Percentiles rank a stretch among this genome's conserved stretches.
These are phyloP conservation scores for Platycheirus albimanus DNA, from an alignment of 2,888 invertebrate species.

Conservation along the genomic window DNA sequence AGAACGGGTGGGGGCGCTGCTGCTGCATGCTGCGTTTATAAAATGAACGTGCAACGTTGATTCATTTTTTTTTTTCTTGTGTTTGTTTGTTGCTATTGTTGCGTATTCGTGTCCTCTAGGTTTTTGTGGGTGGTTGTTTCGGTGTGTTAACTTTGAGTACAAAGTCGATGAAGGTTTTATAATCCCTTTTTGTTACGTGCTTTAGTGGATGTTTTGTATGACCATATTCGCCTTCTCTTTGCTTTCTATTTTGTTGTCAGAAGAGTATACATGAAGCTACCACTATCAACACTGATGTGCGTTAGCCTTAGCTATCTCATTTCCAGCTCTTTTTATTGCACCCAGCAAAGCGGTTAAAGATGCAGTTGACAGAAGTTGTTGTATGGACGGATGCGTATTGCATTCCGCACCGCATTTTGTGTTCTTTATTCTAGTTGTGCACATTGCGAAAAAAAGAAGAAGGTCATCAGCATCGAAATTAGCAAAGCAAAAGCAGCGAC, in stretches of 20 bases:
- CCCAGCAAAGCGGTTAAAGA: neutral
- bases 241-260: neutral
- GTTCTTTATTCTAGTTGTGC: conserved; percentile 61
- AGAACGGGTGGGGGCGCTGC: conserved; percentile 1
- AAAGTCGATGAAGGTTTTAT: conserved; percentile 48
- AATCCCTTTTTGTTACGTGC: conserved; percentile 46
- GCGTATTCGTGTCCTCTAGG: conserved; percentile 13
- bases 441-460: conserved; percentile 26
- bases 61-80: neutral
- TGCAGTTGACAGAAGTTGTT: neutral
- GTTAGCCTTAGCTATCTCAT: neutral
- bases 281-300: conserved; percentile 2
- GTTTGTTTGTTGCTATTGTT: no score
- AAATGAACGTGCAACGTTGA: conserved; percentile 12
- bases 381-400: conserved; percentile 9
- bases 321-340: neutral
- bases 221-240: conserved; percentile 9
- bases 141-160: conserved; percentile 23
- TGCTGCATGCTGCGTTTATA: conserved; percentile 21
- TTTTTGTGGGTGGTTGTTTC: conserved; percentile 50
- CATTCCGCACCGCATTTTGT: conserved; percentile 8
- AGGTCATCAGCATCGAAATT: conserved; percentile 57
- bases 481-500: neutral
- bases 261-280: neutral
- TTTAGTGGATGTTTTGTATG: conserved; percentile 29